These are phyloP conservation scores for Myotis davidii DNA, from an alignment of 2,113 vertebrate species.

Conservation along the genomic window DNA sequence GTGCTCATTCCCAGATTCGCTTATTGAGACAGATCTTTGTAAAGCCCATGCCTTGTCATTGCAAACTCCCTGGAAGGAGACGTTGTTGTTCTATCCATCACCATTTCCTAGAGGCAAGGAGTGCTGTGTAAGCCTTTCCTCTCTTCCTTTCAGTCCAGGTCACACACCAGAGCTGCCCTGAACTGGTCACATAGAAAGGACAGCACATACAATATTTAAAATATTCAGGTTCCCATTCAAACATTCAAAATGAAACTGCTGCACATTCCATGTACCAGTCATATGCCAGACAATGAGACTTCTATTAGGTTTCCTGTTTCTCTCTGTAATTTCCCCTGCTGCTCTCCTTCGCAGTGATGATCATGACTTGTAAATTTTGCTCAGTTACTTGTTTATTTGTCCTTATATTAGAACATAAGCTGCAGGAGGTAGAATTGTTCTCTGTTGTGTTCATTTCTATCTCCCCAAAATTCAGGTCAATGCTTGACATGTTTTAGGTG, in stretches of 20 bases:
- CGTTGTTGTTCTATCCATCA: neutral
- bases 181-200: neutral
- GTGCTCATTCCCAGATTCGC: neutral
- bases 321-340: neutral
- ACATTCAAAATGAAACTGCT: neutral
- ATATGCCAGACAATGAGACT: neutral
- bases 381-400: conserved; percentile 4
- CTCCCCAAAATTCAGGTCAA: conserved; percentile 27
- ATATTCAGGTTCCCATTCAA: neutral
- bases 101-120: neutral
- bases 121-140: neutral
- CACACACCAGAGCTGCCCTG: neutral
- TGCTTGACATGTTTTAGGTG: neutral
- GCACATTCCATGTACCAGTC: neutral
- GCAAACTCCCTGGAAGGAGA: neutral
- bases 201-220: neutral
- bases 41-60: neutral
- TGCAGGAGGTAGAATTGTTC: neutral
- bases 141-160: neutral
- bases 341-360: neutral
- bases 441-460: neutral
- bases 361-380: neutral
- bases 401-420: neutral
- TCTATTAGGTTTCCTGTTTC: neutral
- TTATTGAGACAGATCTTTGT: neutral